Conservation (phyloP, 2,113 vertebrate genomes). For the Vidua chalybeata region DNA sequence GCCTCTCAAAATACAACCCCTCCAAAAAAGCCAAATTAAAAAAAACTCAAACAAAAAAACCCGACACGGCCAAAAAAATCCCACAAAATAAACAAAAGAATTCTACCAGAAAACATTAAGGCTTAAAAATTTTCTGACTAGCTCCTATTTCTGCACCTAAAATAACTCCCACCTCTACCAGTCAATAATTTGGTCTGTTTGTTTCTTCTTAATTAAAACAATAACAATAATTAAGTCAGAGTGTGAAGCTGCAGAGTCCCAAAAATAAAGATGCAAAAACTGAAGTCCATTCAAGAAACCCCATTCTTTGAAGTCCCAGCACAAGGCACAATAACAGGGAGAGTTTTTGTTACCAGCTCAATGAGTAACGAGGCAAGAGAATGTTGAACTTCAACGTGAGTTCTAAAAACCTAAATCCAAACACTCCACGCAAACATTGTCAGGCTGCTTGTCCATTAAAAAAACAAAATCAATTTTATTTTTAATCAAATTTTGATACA, state of each 20-base stretch:
- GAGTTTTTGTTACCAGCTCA: not conserved
- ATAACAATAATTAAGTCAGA: not conserved
- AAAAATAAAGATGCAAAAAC: not conserved
- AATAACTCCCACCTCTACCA: not conserved
- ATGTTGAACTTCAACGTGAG: accelerated
- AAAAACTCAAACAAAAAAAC: not conserved
- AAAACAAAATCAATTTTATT: not conserved
- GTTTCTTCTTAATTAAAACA: too few relatives aligned
- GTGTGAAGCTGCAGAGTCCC: not conserved
- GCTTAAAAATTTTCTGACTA: not conserved
- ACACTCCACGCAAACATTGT: not conserved
- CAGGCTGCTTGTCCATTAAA: not conserved
- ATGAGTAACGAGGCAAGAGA: not conserved
- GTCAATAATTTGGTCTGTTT: not conserved
- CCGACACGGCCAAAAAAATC: accelerated
- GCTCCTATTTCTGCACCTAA: not conserved
- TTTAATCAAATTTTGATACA: not conserved
- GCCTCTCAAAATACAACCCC: accelerated
- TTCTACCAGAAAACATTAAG: accelerated
- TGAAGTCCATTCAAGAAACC: not conserved
- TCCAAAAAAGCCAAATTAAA: not conserved
- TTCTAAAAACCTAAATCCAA: not conserved
- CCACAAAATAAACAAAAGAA: not conserved
- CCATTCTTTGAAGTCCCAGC: not conserved
- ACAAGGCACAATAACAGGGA: too few relatives aligned